Evolutionary conservation across 53 echinoderm and acorn worm species (phyloP).

Genomic region (Astropecten irregularis): DNA sequence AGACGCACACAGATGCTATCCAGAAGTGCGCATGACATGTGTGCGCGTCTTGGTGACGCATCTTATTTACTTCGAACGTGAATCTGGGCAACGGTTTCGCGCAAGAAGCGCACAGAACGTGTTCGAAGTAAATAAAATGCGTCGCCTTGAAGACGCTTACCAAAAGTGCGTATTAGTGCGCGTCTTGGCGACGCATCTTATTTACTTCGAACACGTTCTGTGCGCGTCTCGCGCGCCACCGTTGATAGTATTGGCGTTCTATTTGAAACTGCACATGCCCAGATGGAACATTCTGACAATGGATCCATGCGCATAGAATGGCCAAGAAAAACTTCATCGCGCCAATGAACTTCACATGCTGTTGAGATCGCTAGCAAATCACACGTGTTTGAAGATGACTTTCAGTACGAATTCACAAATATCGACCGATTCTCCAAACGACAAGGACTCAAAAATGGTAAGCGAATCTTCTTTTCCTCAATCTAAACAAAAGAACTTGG

Average conservation of each 20-base stretch:
- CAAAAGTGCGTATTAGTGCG: too few species aligned
- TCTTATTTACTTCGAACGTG: too few species aligned
- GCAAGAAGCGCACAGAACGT: too few species aligned
- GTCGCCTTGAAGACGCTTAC: too few species aligned
- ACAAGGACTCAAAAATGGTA: slow-evolving; percentile 18
- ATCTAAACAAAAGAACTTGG: background rate
- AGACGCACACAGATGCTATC: too few species aligned
- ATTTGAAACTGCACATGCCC: background rate
- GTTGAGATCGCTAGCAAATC: background rate
- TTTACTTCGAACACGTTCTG: too few species aligned
- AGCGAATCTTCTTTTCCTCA: background rate
- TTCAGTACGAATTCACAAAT: background rate
- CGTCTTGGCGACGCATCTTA: too few species aligned
- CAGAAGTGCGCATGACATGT: too few species aligned
- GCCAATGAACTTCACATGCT: background rate
- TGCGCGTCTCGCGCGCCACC: too few species aligned
- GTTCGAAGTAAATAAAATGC: too few species aligned
- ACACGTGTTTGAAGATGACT: slow-evolving; percentile 9
- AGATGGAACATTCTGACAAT: background rate
- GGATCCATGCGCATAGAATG: background rate
- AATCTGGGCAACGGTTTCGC: too few species aligned
- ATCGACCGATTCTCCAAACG: background rate
- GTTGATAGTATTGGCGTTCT: background rate
- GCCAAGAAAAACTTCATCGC: background rate
- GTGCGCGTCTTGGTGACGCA: too few species aligned